phyloP scores from a whole-genome alignment of 2,113 vertebrate genomes.

The Cynocephalus volans region DNA sequence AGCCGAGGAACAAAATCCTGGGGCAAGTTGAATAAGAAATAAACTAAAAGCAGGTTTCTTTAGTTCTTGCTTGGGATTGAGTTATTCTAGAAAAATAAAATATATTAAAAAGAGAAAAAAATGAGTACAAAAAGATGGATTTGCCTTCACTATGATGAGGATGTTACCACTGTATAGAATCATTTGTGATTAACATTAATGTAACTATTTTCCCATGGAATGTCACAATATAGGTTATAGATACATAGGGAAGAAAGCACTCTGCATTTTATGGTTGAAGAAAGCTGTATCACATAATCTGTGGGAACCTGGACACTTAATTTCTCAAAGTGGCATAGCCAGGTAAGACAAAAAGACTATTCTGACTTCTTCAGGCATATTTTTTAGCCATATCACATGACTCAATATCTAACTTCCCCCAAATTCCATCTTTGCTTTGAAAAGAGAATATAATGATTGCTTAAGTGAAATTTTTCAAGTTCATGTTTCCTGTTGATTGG shows the following conservation, averaged over 20 bases:
- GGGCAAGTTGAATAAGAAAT: background rate
- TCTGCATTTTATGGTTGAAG: background rate
- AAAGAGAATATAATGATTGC: background rate
- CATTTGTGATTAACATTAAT: background rate
- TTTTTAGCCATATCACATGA: background rate
- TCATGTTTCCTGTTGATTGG: background rate
- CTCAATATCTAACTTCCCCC: background rate
- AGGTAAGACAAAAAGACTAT: background rate
- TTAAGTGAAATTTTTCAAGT: background rate
- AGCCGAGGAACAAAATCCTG: background rate
- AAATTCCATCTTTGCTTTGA: slow-evolving; percentile 2
- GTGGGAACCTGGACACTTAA: background rate
- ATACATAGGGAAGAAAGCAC: background rate
- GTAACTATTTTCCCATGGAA: background rate
- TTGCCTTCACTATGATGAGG: background rate
- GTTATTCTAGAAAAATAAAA: background rate
- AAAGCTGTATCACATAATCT: background rate
- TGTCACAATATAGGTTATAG: background rate
- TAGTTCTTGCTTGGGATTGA: background rate
- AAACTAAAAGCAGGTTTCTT: background rate
- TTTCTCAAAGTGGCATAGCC: background rate
- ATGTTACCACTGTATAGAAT: background rate
- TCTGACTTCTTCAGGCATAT: background rate
- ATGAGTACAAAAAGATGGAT: background rate
- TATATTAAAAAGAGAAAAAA: background rate